Base-by-base conservation (phyloP, 2,113 vertebrate genomes). In the Oreotrochilus melanogaster region DNA sequence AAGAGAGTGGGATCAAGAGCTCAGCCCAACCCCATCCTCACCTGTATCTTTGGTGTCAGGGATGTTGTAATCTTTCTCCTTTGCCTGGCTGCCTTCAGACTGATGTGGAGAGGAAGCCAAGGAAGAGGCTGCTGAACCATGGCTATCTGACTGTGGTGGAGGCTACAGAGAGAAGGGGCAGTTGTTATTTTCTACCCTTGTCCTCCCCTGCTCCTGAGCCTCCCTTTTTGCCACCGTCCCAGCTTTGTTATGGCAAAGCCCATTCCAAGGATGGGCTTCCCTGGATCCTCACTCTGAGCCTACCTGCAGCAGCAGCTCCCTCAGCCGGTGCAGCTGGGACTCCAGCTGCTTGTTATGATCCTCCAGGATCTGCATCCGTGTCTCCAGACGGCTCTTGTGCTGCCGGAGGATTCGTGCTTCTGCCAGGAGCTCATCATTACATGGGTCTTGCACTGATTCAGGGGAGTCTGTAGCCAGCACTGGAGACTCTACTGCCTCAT, bases 341-440 rank as follows among this genome's bases (percentile, higher is more conserved):
- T 99, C 99, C 37, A 99, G 97, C 95, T 99, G 99, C 92, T 99
- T 99, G 97, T 99, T 99, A 98, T 99, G 99, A 90, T 99, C 99
- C 94, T 99, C 99, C 84, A 99, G 98, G 95, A 99, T 99, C 98
- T 99, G 99, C 99, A 99, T 99, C 24, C 99, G 99, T 1, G 99
- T 99, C 97, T 99, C 99, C 93, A 99, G 98, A n/a, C 99, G 99
- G 48, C 98, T 99, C 97, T 99, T 99, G 98, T 99, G 99, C 93
- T 99, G 99, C 45, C 99, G 98, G 12, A 99, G 98, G 78, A 99
- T 98, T 14, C 99, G 98, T 1, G 99, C 99, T 80, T 99, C 99
- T 1, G 99, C 99, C 96, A 99, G 97, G 19, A 99, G 98, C 96
- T 99, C 99, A 7, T 99, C 98, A 0, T 99, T 99, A 31, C 92